Conservation (phyloP, 2,797 vertebrate species). For the Malurus splendens region DNA sequence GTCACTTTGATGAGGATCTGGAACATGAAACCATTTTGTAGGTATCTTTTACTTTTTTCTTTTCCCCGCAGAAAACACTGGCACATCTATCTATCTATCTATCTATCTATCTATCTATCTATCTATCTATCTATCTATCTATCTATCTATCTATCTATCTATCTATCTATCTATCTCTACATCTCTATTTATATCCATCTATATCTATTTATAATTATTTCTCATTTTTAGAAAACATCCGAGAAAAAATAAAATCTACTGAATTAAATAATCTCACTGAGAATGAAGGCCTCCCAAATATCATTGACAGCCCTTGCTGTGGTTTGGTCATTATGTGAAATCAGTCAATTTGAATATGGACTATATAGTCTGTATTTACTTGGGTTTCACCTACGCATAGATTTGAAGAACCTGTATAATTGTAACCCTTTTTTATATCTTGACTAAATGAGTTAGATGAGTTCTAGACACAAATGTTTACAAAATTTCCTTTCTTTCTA, state of each 20-base stretch:
- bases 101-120: no score
- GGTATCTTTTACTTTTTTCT: background rate
- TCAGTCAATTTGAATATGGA: background rate
- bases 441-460: background rate
- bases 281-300: background rate
- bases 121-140: no score
- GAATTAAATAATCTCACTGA: background rate
- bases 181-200: background rate
- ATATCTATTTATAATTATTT: background rate
- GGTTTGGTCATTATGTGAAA: background rate
- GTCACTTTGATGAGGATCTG: background rate
- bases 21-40: background rate
- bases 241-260: background rate
- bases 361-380: fast-evolving
- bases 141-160: no score
- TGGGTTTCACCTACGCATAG: background rate
- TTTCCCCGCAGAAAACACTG: background rate
- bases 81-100: background rate
- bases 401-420: background rate
- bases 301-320: background rate
- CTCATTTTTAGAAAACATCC: background rate
- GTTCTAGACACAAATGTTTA: background rate
- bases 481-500: background rate
- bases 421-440: background rate
- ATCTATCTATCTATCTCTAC: no score